These are phyloP conservation scores for Drosophila limbata DNA, from an alignment of 2,888 invertebrate species.

Conservation along the genomic window DNA sequence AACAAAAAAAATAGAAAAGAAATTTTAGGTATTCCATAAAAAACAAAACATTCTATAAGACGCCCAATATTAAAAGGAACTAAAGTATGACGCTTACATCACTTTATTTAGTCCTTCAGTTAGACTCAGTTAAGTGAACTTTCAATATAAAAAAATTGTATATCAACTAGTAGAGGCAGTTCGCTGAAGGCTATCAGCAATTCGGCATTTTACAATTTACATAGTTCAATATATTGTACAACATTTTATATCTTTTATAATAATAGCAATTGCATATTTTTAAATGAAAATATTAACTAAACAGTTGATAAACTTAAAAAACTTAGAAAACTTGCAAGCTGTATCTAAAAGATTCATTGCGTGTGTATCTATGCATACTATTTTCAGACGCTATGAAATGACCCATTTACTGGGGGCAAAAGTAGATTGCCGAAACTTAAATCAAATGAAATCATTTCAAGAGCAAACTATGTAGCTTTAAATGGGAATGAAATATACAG, in stretches of 20 bases:
- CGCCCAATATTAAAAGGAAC: not conserved
- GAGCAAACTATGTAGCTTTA: not conserved
- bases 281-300: not conserved
- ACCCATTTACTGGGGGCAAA: conserved; percentile 13
- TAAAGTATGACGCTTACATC: not conserved
- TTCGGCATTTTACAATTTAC: not conserved
- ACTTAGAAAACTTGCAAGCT: conserved; percentile 1
- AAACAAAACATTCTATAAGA: not conserved
- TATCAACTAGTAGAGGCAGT: not conserved
- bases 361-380: conserved; percentile 15
- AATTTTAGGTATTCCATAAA: not conserved
- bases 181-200: not conserved
- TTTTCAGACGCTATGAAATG: conserved; percentile 3
- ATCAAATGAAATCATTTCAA: conserved; percentile 11
- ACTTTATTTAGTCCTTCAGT: not conserved
- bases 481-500: not conserved
- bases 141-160: not conserved
- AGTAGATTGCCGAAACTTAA: not conserved
- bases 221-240: not conserved
- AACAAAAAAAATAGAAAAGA: not conserved
- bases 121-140: not conserved
- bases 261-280: not conserved
- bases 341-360: not conserved
- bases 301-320: conserved; percentile 2
- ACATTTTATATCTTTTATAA: not conserved